Percentiles rank a stretch among this genome's conserved stretches.
Evolutionary conservation across 1,140 invertebrate genomes (phyloP).

Genomic region (Solenopsis invicta): DNA sequence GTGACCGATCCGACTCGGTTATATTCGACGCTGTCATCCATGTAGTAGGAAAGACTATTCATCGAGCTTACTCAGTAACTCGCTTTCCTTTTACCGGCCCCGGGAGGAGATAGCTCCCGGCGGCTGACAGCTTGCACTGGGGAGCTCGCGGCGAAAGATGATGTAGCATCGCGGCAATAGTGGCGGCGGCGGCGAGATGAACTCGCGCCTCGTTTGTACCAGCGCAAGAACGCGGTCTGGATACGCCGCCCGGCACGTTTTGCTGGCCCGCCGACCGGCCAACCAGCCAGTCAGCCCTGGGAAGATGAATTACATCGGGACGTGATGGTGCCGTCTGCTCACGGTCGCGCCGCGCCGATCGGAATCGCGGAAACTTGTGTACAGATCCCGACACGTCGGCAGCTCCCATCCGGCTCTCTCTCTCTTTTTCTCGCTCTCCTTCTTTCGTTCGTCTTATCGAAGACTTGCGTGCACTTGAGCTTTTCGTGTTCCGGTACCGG

Average conservation of each 20-base stretch:
- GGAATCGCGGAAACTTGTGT: slow-evolving; percentile 48
- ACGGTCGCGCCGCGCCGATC: slow-evolving; percentile 33
- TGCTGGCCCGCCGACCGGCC: slow-evolving; percentile 26
- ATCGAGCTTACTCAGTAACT: background rate
- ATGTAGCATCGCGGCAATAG: slow-evolving; percentile 42
- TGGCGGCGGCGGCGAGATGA: slow-evolving; percentile 2
- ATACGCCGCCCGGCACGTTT: slow-evolving; percentile 41
- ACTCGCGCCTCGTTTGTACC: slow-evolving; percentile 63
- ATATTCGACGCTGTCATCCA: background rate
- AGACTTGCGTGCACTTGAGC: slow-evolving; percentile 46
- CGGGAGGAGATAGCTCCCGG: background rate
- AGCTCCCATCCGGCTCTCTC: background rate
- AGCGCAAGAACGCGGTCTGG: slow-evolving; percentile 47
- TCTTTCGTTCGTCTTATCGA: slow-evolving; percentile 51
- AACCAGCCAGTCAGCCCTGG: background rate
- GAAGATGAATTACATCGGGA: slow-evolving; percentile 70
- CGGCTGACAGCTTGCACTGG: slow-evolving; percentile 29
- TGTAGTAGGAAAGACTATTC: slow-evolving; percentile 23
- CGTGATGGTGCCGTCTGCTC: slow-evolving; percentile 54
- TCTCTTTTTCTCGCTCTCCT: too few species aligned
- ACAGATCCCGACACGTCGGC: slow-evolving; percentile 15
- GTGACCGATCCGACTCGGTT: background rate
- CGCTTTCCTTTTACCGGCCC: slow-evolving; percentile 24
- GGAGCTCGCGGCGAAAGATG: slow-evolving; percentile 37
- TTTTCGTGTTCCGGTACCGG: slow-evolving; percentile 31